These are phyloP conservation scores for Amphiprion ocellaris DNA, from an alignment of 2,113 vertebrate species.

Conservation along the genomic window DNA sequence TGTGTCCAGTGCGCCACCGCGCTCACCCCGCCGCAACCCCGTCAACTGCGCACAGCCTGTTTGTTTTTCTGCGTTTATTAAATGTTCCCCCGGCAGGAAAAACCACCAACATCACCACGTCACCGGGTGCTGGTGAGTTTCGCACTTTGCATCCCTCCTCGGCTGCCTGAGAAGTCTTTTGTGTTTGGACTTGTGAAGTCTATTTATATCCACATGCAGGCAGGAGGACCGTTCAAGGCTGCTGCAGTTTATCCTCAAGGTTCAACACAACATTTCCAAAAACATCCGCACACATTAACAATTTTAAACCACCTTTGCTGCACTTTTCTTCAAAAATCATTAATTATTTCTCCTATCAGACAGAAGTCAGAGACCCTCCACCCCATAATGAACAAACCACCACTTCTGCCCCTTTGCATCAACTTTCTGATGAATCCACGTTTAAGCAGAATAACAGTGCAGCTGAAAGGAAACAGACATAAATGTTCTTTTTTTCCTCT, in stretches of 20 bases:
- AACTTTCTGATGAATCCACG: conserved; percentile 20
- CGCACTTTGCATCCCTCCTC: conserved; percentile 65
- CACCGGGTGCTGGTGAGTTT: conserved; percentile 76
- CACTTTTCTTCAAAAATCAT: neutral
- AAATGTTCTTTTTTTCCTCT: conserved; percentile 10
- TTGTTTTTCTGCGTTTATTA: conserved; percentile 91
- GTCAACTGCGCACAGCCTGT: conserved; percentile 82
- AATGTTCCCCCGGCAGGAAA: conserved; percentile 86
- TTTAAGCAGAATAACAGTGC: conserved; percentile 7
- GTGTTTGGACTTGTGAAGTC: conserved; percentile 63
- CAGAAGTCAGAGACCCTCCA: conserved; percentile 16
- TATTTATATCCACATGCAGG: conserved; percentile 64
- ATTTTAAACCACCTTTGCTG: neutral
- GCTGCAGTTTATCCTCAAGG: neutral
- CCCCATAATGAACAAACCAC: conserved; percentile 9
- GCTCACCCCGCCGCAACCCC: conserved; percentile 70
- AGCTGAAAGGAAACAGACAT: conserved; percentile 25
- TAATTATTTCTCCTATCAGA: neutral
- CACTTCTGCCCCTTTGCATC: conserved; percentile 11
- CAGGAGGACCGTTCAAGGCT: neutral
- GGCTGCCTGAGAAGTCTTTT: conserved; percentile 72
- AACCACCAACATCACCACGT: conserved; percentile 83
- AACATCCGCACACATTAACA: neutral
- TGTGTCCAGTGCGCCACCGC: conserved; percentile 82
- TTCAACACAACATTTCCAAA: too few species aligned